Evolutionary conservation across 2,113 vertebrate species (phyloP).

Genomic region (Ptilonorhynchus violaceus): DNA sequence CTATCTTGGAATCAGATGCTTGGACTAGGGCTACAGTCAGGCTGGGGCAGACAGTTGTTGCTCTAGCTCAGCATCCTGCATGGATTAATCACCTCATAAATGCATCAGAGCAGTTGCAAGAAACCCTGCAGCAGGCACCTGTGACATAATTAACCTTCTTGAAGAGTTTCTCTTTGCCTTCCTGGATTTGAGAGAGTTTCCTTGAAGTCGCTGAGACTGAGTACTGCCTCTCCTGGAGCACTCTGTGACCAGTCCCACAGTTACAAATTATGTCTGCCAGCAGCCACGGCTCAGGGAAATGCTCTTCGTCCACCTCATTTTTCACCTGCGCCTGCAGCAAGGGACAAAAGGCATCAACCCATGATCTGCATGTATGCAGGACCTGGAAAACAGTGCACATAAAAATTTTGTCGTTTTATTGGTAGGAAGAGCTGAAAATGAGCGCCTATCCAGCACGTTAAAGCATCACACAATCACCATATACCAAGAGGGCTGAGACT

Average conservation of each 20-base stretch:
- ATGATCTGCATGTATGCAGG: neutral
- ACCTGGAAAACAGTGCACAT: neutral
- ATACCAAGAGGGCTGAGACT: neutral
- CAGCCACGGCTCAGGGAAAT: neutral
- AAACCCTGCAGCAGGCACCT: neutral
- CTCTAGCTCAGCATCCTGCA: neutral
- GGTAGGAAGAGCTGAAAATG: neutral
- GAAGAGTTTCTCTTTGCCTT: neutral
- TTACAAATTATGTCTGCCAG: neutral
- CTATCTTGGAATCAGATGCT: neutral
- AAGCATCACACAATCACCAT: rapidly evolving
- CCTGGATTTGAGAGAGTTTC: neutral
- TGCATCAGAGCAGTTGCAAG: neutral
- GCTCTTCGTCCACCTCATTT: neutral
- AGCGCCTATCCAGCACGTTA: neutral
- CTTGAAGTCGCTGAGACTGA: neutral
- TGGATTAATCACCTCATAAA: neutral
- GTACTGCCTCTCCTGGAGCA: neutral
- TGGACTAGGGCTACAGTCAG: neutral
- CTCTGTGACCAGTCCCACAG: neutral
- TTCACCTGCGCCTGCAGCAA: neutral
- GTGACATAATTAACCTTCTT: neutral
- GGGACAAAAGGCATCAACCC: neutral
- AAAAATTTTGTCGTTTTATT: neutral
- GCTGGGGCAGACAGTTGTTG: neutral